Base-by-base conservation (phyloP, 2,888 invertebrate genomes). In the Eilema caniola region DNA sequence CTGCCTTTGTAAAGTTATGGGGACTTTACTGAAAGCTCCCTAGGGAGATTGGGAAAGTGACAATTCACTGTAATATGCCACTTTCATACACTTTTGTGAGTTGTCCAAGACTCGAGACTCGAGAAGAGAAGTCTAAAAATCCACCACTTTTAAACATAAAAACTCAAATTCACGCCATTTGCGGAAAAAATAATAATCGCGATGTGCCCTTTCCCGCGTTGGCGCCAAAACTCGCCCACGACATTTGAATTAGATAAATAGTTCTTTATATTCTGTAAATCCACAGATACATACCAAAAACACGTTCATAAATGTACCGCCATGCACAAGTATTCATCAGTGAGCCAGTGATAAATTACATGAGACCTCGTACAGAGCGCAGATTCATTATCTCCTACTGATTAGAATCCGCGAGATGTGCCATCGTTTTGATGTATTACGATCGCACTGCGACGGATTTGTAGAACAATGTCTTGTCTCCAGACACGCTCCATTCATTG, bases 371-470 rank as follows among this genome's bases (percentile, higher is more conserved):
- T 72, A 71, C 73, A 66, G 67, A 67, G 66, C 70, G 70, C 59
- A 62, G 73, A 74, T 82, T 82, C 81, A 82, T 82, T 82, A 81
- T 82, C 79, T 74, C 25, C 56, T 63, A 72, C 73, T 82, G 83
- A 82, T 82, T 82, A 82, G 78, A 82, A 82, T 69, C 73, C 78
- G 75, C 75, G 78, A 61, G 78, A 73, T 74, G 77, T 69, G 62
- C 64, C 80, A 68, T 67, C 77, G 75, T 76, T 77, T 79, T 82
- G 82, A 82, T 82, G 83, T 82, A 82, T 82, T 82, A 76, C 82
- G 68, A 75, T 74, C 69, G 60, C 60, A 53, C 28, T 57, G 71
- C 62, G 33, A 71, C 61, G 75, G 77, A 79, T 82, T 73, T 77
- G 75, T 68, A 68, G 64, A 78, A 81, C 82, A 81, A 81, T 78